Conservation (phyloP, 64 coral and sea anemone species). For the Cladopsammia gracilis region DNA sequence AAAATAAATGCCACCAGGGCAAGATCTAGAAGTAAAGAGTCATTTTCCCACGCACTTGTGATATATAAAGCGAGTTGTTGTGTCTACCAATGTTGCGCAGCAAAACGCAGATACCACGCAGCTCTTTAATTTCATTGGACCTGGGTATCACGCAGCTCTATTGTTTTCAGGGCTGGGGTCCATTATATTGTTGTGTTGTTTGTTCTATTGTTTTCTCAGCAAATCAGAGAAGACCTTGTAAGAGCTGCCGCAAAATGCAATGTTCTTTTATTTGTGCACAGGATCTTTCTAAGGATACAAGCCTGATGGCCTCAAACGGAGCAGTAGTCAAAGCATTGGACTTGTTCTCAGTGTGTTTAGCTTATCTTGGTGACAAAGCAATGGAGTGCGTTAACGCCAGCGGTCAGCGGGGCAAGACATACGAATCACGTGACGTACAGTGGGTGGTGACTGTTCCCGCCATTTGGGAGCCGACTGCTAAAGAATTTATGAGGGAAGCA, state of each 20-base stretch:
- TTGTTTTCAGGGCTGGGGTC: no score
- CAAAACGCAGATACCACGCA: no score
- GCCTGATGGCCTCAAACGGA: constrained; percentile 60
- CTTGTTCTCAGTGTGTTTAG: constrained; percentile 69
- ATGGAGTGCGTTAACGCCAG: constrained; percentile 70
- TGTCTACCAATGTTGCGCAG: not conserved
- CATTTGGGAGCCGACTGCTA: constrained; percentile 79
- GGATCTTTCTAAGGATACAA: constrained; percentile 55
- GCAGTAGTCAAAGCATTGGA: constrained; percentile 48
- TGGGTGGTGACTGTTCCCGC: constrained; percentile 87
- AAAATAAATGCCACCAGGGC: no score
- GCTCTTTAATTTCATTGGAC: no score
- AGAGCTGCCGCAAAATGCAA: no score
- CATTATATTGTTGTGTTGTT: no score
- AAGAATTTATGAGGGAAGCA: constrained; percentile 80
- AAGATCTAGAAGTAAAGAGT: not conserved
- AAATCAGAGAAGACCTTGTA: no score
- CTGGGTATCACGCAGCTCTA: no score
- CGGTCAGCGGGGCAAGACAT: constrained; percentile 22
- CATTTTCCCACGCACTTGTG: not conserved
- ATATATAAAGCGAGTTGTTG: not conserved
- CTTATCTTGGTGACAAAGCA: constrained; percentile 53
- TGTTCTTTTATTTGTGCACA: not conserved
- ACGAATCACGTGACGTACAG: constrained; percentile 50
- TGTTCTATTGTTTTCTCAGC: no score